Evolutionary conservation across 2,888 invertebrate genomes (phyloP).

Genomic region (Cinara cedri): DNA sequence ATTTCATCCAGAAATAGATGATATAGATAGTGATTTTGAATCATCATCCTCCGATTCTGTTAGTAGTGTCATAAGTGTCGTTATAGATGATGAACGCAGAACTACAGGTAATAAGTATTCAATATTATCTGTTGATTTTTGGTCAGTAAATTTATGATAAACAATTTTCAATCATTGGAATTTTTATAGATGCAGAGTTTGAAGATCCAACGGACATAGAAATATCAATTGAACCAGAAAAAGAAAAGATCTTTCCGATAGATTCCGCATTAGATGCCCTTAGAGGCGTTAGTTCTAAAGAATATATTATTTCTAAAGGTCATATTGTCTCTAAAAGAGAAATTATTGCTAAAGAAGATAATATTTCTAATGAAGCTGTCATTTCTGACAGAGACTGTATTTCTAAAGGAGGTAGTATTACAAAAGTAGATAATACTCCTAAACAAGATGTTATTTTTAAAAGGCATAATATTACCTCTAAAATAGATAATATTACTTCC

Average conservation of each 20-base stretch:
- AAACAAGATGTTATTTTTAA: no score
- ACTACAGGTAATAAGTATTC: conserved; percentile 27
- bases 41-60: conserved; percentile 87
- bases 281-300: no score
- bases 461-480: no score
- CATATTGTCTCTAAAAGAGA: no score
- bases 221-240: not conserved
- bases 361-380: no score
- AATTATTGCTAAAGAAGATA: no score
- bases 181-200: conserved; percentile 26
- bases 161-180: not conserved
- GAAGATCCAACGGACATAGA: not conserved
- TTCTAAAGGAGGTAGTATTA: no score
- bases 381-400: no score
- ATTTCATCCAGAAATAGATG: conserved; percentile 89
- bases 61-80: conserved; percentile 83
- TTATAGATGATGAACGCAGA: conserved; percentile 67
- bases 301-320: no score
- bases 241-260: not conserved
- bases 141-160: not conserved
- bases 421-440: no score
- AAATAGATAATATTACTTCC: no score
- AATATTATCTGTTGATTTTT: not conserved
- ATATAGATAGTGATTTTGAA: conserved; percentile 86
- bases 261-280: no score